Percentiles rank a stretch among this genome's conserved stretches.
Evolutionary conservation across 2,113 vertebrate species (phyloP).

Genomic region (Callipepla squamata): DNA sequence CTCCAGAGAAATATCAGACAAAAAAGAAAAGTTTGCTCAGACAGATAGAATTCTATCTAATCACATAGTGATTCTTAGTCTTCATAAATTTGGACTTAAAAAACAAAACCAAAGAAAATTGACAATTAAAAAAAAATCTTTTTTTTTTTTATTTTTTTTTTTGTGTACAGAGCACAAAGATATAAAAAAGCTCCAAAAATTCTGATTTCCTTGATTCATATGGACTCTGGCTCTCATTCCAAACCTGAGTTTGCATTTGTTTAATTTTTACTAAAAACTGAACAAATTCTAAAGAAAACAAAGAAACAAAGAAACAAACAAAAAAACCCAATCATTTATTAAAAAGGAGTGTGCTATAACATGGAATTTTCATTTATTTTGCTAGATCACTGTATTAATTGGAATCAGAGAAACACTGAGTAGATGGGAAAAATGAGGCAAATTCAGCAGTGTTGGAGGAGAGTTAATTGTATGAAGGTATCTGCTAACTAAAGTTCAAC

Average conservation of each 20-base stretch:
- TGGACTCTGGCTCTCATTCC: neutral
- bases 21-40: neutral
- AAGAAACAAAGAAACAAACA: neutral
- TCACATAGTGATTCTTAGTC: neutral
- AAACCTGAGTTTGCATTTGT: neutral
- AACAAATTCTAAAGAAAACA: neutral
- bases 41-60: neutral
- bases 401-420: neutral
- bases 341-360: neutral
- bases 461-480: neutral
- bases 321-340: too few species aligned
- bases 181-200: neutral
- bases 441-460: neutral
- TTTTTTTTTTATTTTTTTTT: neutral
- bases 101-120: neutral
- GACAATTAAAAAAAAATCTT: neutral
- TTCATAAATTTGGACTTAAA: neutral
- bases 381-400: neutral
- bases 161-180: neutral
- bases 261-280: neutral
- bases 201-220: neutral
- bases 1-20: neutral
- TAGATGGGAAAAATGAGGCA: neutral
- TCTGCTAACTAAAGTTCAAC: neutral
- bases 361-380: neutral